Evolutionary conservation across 53 echinoderm and acorn worm species (phyloP), one percentile per base, ranked within the genome.

Genomic region (Glandiceps talaboti): DNA sequence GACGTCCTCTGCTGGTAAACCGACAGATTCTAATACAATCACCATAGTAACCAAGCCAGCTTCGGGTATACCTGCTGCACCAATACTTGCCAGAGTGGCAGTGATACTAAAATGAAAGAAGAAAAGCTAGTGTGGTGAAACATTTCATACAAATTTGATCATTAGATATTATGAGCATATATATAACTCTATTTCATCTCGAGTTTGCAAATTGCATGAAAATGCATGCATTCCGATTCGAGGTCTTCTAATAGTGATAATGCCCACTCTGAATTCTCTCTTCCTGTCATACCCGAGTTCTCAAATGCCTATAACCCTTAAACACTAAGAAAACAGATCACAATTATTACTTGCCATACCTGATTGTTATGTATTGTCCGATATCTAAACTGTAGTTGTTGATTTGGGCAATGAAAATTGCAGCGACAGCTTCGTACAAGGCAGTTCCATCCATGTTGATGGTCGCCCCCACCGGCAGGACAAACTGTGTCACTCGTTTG

Each of bases 371-470:
- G 14, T 92, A 84, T 76, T 91, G 88, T 33, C 82, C 86, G 25
- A 85, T 84, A 28, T 89, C 93, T 6, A 93, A 76, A 27, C 82
- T 74, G 25, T 88, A 33, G 33, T 77, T 87, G 82, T 97, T 97
- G 79, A 92, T 85, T 78, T 92, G 92, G 30, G 90, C 94, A 31
- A 99, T 99, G 80, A 99, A 99, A 75, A 99, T 99, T 64, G 93
- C 99, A 0, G 99, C 99, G 28, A 99, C 99, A 0, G 93, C 99
- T 79, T 99, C 99, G 80, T 99, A 99, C 73, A 99, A 86, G 76
- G 99, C 99, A 6, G 99, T 99, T 12, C 99, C 99, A 78, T 97
- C 97, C 97, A 97, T 97, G 83, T 97, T 97, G 30, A 97, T 87
- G 0, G 97, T 97, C 1, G 97, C 97, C 0, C 97, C 97, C 26